Conservation (phyloP, 2,113 vertebrate genomes). For the Pomatorhinus ruficollis region DNA sequence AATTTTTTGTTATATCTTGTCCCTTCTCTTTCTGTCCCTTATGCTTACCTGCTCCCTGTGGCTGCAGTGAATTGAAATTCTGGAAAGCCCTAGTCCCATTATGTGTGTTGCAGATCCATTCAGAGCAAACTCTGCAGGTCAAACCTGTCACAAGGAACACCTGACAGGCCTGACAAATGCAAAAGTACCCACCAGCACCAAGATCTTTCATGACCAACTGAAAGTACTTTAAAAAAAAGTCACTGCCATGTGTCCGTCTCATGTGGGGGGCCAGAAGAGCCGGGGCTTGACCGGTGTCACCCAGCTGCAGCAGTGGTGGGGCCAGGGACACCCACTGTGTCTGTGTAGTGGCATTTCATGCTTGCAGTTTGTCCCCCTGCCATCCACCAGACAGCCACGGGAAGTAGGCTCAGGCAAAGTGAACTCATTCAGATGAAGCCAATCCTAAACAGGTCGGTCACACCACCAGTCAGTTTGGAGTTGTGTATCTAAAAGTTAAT, state of each 20-base stretch:
- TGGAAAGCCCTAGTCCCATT: neutral
- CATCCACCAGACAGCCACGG: rapidly evolving
- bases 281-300: rapidly evolving
- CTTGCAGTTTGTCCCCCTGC: neutral
- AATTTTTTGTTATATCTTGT: neutral
- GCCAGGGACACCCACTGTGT: neutral
- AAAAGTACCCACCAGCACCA: neutral
- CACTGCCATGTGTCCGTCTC: neutral
- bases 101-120: neutral
- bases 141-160: neutral
- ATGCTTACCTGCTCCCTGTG: neutral
- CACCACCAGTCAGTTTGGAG: neutral
- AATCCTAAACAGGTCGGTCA: neutral
- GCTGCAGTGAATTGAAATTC: neutral
- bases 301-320: neutral
- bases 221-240: neutral
- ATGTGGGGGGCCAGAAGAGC: neutral
- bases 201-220: rapidly evolving
- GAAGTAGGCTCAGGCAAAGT: neutral
- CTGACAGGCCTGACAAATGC: neutral
- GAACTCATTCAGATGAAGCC: neutral
- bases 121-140: neutral
- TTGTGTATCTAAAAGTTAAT: neutral
- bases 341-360: neutral
- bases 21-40: neutral